Evolutionary conservation across 2,113 vertebrate genomes (phyloP), one percentile per base, ranked within the genome.

Genomic region (Heliornis fulica): DNA sequence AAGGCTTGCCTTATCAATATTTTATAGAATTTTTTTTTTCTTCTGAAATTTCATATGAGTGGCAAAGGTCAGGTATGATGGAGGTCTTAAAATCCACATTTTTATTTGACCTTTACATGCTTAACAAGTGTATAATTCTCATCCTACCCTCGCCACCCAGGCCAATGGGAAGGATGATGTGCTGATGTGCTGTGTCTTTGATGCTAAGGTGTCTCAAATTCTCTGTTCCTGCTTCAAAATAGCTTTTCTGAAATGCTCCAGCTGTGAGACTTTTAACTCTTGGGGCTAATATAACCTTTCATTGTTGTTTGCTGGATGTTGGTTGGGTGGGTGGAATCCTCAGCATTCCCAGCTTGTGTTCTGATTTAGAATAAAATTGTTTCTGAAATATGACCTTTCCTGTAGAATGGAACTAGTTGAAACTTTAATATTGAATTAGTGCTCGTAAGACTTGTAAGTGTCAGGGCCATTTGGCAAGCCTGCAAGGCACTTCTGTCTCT

Each of bases 31-130:
- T 89, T 71, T 34, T 91, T 94, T 46, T 89, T 89, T n/a, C n/a
- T 91, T 45, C 59, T 50, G 22, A 66, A 59, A 60, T 23, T 56
- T 59, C 1, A 1, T 32, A 12, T 0, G 20, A 74, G 51, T 1
- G 2, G 69, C 60, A 87, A 91, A 87, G 87, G 81, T 78, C 95
- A 89, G 57, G n/a, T 71, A 61, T 1, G 4, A 53, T 63, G 34
- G 54, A 65, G 75, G 34, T 28, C 56, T 66, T 78, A 81, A 96
- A 90, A 77, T 59, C 50, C 68, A 51, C 50, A 19, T 77, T 96
- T 90, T 85, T 57, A 13, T 92, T 87, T 78, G 87, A 94, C 89
- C 77, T 96, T 89, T 94, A 53, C 54, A 3, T 81, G 83, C 57
- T 72, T 89, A 95, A 80, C 40, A 79, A 91, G 68, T 61, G 63